Percentiles rank a stretch among this genome's conserved stretches.
Conservation (phyloP, 1,140 invertebrate species). For the Scaptomyza hsui region DNA sequence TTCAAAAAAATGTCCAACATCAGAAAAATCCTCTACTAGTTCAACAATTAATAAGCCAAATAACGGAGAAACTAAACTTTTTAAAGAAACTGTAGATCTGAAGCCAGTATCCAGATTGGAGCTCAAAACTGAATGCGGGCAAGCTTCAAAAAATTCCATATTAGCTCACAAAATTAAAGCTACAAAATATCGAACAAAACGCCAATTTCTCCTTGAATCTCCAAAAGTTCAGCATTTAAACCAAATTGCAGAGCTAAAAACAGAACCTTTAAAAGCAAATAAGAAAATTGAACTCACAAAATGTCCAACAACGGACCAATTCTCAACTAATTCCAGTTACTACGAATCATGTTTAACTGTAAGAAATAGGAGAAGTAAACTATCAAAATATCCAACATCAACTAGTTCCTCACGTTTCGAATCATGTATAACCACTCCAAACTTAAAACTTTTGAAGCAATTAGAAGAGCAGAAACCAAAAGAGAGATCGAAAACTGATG, state of each 20-base stretch:
- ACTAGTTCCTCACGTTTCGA: constrained; percentile 3
- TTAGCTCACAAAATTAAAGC: too few relatives aligned
- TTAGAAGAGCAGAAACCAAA: background rate
- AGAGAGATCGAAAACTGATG: background rate
- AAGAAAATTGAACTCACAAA: background rate
- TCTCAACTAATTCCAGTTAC: background rate
- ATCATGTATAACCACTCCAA: constrained; percentile 1
- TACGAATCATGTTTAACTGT: too few relatives aligned
- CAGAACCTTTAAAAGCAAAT: too few relatives aligned
- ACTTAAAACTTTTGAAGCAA: background rate
- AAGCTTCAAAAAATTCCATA: too few relatives aligned
- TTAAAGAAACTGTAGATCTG: too few relatives aligned
- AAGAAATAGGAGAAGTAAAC: background rate
- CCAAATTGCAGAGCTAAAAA: too few relatives aligned
- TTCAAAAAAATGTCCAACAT: background rate
- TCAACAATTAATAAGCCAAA: background rate
- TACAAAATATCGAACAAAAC: too few relatives aligned
- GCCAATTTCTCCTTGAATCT: too few relatives aligned
- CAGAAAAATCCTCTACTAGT: background rate
- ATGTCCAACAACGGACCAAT: background rate
- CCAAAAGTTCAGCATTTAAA: too few relatives aligned
- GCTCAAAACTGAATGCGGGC: too few relatives aligned
- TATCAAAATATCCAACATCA: background rate
- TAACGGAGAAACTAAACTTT: too few relatives aligned
- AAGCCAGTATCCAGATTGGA: too few relatives aligned